Evolutionary conservation across 2,888 invertebrate species (phyloP).

Genomic region (Cheilosia urbana): DNA sequence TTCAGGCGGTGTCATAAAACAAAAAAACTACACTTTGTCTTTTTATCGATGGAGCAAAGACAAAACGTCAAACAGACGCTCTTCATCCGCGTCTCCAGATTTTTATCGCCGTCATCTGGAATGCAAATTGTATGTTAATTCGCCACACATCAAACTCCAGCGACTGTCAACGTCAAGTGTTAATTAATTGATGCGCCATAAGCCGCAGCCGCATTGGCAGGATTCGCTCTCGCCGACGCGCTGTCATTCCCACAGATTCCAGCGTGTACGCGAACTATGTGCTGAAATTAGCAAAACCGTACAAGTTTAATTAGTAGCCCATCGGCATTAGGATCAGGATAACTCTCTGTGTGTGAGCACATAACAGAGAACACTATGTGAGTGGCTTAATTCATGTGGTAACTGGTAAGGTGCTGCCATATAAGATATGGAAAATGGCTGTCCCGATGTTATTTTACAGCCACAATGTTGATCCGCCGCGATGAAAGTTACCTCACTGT

Average conservation of each 20-base stretch:
- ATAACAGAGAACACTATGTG: not conserved
- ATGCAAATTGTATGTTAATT: conserved; percentile 74
- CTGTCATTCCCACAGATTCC: no score
- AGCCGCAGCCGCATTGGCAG: conserved; percentile 72
- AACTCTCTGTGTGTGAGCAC: conserved; percentile 25
- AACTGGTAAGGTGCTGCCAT: conserved; percentile 1
- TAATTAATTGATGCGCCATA: conserved; percentile 75
- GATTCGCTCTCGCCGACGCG: conserved; percentile 16
- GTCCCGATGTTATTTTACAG: not conserved
- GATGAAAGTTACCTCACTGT: not conserved
- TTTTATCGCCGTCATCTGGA: conserved; percentile 70
- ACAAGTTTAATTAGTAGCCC: conserved; percentile 60
- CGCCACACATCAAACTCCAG: conserved; percentile 71
- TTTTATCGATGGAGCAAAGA: conserved; percentile 38
- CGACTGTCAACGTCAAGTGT: conserved; percentile 66
- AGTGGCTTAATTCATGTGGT: conserved; percentile 57
- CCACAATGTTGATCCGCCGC: not conserved
- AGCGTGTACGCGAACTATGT: conserved; percentile 38
- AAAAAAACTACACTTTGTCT: conserved; percentile 30
- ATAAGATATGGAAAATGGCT: conserved; percentile 3
- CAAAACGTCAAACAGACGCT: conserved; percentile 1
- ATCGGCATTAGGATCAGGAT: conserved; percentile 41
- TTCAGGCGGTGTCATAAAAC: conserved; percentile 32
- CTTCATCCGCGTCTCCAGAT: conserved; percentile 28
- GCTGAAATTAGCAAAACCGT: conserved; percentile 56